These are phyloP conservation scores for Drosophila vallismaia DNA, from an alignment of 2,888 invertebrate species.

Conservation along the genomic window DNA sequence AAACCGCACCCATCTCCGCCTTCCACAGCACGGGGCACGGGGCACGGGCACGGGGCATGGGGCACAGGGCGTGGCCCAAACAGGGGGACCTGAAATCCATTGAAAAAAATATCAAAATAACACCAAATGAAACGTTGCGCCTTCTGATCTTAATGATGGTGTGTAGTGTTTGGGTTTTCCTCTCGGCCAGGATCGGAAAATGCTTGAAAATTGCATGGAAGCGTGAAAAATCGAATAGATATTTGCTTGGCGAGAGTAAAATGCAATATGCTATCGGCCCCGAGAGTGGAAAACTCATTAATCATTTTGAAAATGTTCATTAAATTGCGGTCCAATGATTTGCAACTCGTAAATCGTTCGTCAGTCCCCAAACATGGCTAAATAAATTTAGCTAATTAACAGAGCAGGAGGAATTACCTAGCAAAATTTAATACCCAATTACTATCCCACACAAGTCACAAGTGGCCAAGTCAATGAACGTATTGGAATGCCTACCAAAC, in stretches of 20 bases:
- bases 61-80: not conserved
- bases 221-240: slow-evolving; percentile 74
- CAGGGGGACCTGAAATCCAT: slow-evolving; percentile 3
- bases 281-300: slow-evolving; percentile 62
- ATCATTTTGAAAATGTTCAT: slow-evolving; percentile 61
- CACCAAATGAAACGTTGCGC: slow-evolving; percentile 68
- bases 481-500: slow-evolving; percentile 22
- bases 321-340: slow-evolving; percentile 59
- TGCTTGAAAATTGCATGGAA: slow-evolving; percentile 69
- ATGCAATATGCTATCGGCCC: slow-evolving; percentile 57
- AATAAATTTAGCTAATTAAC: slow-evolving; percentile 66
- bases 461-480: slow-evolving; percentile 56
- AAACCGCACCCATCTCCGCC: slow-evolving; percentile 34
- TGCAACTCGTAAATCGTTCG: slow-evolving; percentile 60
- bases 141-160: slow-evolving; percentile 71
- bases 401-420: slow-evolving; percentile 7
- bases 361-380: slow-evolving; percentile 31
- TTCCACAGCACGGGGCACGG: slow-evolving; percentile 28
- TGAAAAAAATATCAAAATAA: slow-evolving; percentile 1
- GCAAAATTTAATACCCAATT: slow-evolving; percentile 53
- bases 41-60: slow-evolving; percentile 31
- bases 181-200: slow-evolving; percentile 40
- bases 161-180: slow-evolving; percentile 15
- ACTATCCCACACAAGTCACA: slow-evolving; percentile 44
- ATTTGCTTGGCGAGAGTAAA: slow-evolving; percentile 45